Base-by-base conservation (phyloP, 2,113 vertebrate genomes). In the Suricata suricatta region DNA sequence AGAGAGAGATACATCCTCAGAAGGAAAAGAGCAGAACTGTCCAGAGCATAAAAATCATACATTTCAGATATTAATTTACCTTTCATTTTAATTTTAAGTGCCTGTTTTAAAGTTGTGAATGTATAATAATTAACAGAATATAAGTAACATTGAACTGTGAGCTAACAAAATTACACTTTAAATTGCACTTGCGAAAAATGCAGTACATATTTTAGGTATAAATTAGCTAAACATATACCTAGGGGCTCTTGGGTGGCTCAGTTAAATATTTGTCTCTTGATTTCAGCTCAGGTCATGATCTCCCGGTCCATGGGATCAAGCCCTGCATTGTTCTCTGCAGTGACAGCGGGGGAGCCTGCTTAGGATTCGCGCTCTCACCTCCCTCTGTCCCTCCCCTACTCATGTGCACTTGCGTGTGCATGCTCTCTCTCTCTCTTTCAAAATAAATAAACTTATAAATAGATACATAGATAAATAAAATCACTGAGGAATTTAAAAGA, bases 51-150 rank as follows among this genome's bases (percentile, higher is more conserved):
- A 90, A 21, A 81, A 81, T 90, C 23, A 66, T 60, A 15, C 52
- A 83, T 92, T 93, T 95, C 33, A 92, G 10, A 52, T 52, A 77
- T 47, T 3, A 82, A 97, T 35, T 80, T 25, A 77, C 33, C 14
- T 87, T 87, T 66, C 33, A 66, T 66, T 96, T 93, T 72, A 80
- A 38, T 68, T 88, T 93, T 88, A 33, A 86, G 4, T 85, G 80
- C 7, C 66, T 35, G 35, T n/a, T 38, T 72, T 88, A 80, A 93
- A 44, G 11, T 84, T 15, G 81, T 44, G 16, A 85, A 79, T 72
- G 66, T 60, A 41, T 41, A 85, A 33, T 63, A 89, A 83, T 9
- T 86, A 83, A 93, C 14, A 81, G 29, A 81, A 74, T 27, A 47
- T 79, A 80, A 89, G 79, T 96, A 80, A 66, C n/a, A 79, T 83